Conservation (phyloP, 2,113 vertebrate species). For the Sterrhoptilus dennistouni region DNA sequence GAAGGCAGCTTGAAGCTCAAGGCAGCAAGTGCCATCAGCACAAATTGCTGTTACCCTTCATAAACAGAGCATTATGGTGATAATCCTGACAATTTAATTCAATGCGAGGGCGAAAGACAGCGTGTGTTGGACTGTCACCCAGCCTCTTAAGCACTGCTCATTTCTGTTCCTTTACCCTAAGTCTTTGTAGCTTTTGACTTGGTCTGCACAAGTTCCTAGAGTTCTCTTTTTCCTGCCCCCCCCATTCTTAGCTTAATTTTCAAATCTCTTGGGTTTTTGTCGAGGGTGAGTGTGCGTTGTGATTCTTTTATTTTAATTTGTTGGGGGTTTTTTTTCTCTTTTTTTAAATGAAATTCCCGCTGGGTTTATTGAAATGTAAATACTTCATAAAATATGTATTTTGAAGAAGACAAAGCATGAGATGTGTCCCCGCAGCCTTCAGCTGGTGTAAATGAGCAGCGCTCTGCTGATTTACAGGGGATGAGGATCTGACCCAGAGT, state of each 20-base stretch:
- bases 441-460: constrained; percentile 24
- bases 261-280: background rate
- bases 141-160: background rate
- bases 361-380: constrained; percentile 70
- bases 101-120: constrained; percentile 57
- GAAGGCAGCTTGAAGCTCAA: constrained; percentile 82
- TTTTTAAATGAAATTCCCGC: constrained; percentile 44
- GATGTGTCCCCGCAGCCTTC: constrained; percentile 24
- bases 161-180: background rate
- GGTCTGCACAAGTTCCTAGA: background rate
- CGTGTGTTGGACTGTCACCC: background rate
- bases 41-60: constrained; percentile 76
- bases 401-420: constrained; percentile 61
- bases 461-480: background rate
- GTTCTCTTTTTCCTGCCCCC: background rate
- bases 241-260: background rate
- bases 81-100: constrained; percentile 85
- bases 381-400: constrained; percentile 56
- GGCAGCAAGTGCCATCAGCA: constrained; percentile 81
- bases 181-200: background rate
- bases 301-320: background rate
- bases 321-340: background rate
- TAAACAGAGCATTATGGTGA: constrained; percentile 78
- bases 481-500: constrained; percentile 47
- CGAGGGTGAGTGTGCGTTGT: too few species aligned